Percentiles rank a stretch among this genome's conserved stretches.
Evolutionary conservation across 2,797 vertebrate species (phyloP).

Genomic region (Dermochelys coriacea): DNA sequence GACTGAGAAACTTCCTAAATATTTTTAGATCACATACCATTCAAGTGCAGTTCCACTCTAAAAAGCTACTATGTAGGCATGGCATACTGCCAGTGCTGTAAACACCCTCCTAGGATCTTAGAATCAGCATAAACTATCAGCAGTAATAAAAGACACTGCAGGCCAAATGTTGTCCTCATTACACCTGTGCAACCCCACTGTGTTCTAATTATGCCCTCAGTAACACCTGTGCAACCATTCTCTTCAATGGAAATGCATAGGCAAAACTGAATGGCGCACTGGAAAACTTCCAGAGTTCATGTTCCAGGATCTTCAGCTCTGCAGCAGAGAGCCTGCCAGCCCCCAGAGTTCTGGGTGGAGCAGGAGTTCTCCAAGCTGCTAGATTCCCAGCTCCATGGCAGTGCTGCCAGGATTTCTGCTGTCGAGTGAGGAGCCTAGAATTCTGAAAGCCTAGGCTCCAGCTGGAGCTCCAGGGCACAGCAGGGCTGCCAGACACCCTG

Average conservation of each 20-base stretch:
- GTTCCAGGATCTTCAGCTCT: not conserved
- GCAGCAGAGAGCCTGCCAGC: not conserved
- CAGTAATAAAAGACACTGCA: not conserved
- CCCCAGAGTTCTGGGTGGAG: not conserved
- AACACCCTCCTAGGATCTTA: not conserved
- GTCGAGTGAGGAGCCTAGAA: not conserved
- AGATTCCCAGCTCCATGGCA: not conserved
- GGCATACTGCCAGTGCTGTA: not conserved
- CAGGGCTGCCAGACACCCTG: not conserved
- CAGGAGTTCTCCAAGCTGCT: not conserved
- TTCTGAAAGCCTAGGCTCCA: not conserved
- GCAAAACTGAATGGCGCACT: not conserved
- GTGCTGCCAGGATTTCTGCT: not conserved
- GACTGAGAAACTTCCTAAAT: not conserved
- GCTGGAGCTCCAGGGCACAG: not conserved
- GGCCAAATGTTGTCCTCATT: not conserved
- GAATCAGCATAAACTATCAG: not conserved
- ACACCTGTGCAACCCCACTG: not conserved
- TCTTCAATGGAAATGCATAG: not conserved
- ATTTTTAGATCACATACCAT: not conserved
- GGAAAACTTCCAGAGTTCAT: not conserved
- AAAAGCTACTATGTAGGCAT: not conserved
- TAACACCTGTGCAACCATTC: not conserved
- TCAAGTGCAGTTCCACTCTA: not conserved
- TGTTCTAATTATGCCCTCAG: not conserved